Percentiles rank a stretch among this genome's conserved stretches.
Evolutionary conservation across 1,140 invertebrate species (phyloP).

Genomic region (Notospermus geniculatus): DNA sequence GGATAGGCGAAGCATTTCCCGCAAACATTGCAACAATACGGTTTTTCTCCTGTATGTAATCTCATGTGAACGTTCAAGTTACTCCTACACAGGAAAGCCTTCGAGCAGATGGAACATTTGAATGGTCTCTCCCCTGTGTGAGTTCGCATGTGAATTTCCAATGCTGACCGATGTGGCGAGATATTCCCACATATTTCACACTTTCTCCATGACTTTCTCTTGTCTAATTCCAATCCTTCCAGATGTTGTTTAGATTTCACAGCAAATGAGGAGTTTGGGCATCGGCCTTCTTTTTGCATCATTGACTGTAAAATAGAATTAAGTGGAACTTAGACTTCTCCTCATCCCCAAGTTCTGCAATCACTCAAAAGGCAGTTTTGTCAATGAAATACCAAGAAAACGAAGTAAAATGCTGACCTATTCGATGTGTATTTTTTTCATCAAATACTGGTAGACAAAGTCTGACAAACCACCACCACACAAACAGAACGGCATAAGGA

Average conservation of each 20-base stretch:
- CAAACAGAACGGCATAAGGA: too few species aligned
- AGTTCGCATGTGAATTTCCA: constrained; percentile 15
- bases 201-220: too few species aligned
- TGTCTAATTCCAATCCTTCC: too few species aligned
- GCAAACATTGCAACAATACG: constrained; percentile 11
- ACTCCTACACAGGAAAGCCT: constrained; percentile 11
- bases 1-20: constrained; percentile 14
- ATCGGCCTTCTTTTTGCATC: not conserved
- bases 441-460: too few species aligned
- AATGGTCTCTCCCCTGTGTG: constrained; percentile 11
- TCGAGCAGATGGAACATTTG: constrained; percentile 10
- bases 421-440: too few species aligned
- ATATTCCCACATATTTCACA: constrained; percentile 41
- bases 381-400: too few species aligned
- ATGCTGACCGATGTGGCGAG: constrained; percentile 16
- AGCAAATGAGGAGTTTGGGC: too few species aligned
- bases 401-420: too few species aligned
- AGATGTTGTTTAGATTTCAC: too few species aligned
- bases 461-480: too few species aligned
- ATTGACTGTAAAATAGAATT: constrained; percentile 18
- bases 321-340: constrained; percentile 14
- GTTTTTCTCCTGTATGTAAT: constrained; percentile 14
- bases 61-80: constrained; percentile 15
- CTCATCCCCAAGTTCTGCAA: too few species aligned
- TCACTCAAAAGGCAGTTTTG: too few species aligned